Evolutionary conservation across 2,797 vertebrate genomes (phyloP).

Genomic region (Petrocephalus schoutedeni): DNA sequence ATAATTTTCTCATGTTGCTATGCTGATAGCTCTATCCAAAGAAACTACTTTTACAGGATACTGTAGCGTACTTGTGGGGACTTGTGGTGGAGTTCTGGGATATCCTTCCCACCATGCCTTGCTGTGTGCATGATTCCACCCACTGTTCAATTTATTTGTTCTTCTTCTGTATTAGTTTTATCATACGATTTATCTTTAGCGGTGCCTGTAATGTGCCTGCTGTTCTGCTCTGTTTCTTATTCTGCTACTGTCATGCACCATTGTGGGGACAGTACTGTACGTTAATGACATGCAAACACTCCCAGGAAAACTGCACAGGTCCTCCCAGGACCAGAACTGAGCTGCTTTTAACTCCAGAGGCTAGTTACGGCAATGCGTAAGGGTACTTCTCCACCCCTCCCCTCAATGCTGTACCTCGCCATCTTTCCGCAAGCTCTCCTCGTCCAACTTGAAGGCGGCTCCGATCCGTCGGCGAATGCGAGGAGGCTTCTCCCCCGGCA

Average conservation of each 20-base stretch:
- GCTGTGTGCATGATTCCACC: background rate
- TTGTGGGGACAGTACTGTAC: no score
- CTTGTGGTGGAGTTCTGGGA: background rate
- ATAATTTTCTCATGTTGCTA: background rate
- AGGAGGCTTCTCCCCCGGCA: slow-evolving; percentile 75
- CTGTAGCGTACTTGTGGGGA: background rate
- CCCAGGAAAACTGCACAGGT: background rate
- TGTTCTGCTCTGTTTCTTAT: no score
- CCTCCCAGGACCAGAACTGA: background rate
- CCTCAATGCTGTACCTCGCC: slow-evolving; percentile 59
- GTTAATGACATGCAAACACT: background rate
- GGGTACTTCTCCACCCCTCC: background rate
- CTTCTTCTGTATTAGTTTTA: background rate
- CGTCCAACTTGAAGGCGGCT: slow-evolving; percentile 78
- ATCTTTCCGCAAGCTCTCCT: slow-evolving; percentile 61
- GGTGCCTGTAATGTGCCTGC: no score
- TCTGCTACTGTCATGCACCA: no score
- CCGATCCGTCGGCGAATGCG: slow-evolving; percentile 78
- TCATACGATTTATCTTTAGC: background rate
- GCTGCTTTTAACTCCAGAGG: background rate
- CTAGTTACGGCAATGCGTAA: background rate
- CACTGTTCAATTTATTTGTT: background rate
- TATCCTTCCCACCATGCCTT: background rate
- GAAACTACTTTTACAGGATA: background rate
- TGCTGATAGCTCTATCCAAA: background rate